Base-by-base conservation (phyloP, 2,888 invertebrate genomes). In the Andrena dorsata region DNA sequence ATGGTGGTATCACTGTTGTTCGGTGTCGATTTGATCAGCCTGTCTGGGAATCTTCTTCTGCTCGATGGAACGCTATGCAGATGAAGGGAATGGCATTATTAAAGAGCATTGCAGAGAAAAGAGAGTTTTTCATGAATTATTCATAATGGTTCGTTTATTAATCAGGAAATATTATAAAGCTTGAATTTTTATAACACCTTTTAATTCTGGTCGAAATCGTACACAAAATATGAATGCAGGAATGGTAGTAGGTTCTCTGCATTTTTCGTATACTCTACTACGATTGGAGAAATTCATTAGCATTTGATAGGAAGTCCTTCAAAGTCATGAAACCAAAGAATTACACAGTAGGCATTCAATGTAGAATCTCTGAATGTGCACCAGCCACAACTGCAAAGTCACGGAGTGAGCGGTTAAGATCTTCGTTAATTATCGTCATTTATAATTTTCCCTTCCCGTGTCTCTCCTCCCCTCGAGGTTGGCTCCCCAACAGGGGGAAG, bases 361-460 rank as follows among this genome's bases (percentile, higher is more conserved):
- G 80, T 75, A 61, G 74, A 68, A 75, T 76, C 68, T n/a, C 74
- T 69, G 63, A 23, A 13, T 61, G 85, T 70, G 26, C 68, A 79
- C 23, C 77, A 70, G 82, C 83, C 88, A 85, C 87, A 86, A 86
- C 88, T 87, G 89, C 89, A 82, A 85, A 91, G 90, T 91, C 91
- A 90, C 89, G 90, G 87, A 91, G 91, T 90, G 91, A 90, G 90
- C 90, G 89, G 91, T 92, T 91, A 90, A 91, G 90, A 90, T 92
- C 91, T 90, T 86, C 81, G 92, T 91, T 92, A 92, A 92, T 92
- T 92, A 92, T 89, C 91, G 72, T 92, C 92, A 92, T 92, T 92
- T 90, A 92, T 92, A 92, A 92, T 92, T 92, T 92, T 91, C 90
- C 87, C 82, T 86, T 86, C 81, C 78, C 80, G 81, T 68, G 79